phyloP scores from a whole-genome alignment of 2,113 vertebrate genomes.

The Morone saxatilis region DNA sequence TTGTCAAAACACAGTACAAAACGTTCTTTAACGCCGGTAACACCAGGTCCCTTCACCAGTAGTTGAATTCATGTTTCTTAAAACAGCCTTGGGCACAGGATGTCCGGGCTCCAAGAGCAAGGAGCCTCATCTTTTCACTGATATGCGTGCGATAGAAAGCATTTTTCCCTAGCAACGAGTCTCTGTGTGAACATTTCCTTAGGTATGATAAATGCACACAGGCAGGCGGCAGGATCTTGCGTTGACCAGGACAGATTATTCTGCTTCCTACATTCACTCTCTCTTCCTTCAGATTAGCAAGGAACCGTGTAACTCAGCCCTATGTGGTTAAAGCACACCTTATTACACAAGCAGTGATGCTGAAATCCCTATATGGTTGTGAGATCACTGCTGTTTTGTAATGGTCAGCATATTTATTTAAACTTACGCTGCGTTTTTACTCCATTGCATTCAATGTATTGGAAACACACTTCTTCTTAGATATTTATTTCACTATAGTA shows the following conservation, averaged over 20 bases:
- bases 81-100: neutral
- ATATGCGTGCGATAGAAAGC: neutral
- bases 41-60: neutral
- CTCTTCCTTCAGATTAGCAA: constrained; percentile 43
- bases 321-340: constrained; percentile 38
- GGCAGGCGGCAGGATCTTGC: constrained; percentile 49
- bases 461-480: neutral
- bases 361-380: constrained; percentile 18
- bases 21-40: no score
- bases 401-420: neutral
- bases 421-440: neutral
- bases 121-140: constrained; percentile 5
- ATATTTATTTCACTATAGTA: neutral
- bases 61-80: neutral
- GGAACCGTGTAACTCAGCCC: constrained; percentile 38
- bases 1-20: no score
- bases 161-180: constrained; percentile 40
- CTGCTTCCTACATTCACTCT: constrained; percentile 24
- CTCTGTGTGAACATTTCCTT: constrained; percentile 27
- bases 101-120: neutral
- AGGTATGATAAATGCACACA: constrained; percentile 53
- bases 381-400: constrained; percentile 12
- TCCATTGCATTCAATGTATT: neutral
- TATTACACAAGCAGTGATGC: constrained; percentile 30
- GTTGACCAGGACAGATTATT: constrained; percentile 62